Conservation (phyloP, 64 coral and sea anemone species). For the Montipora efflorescens region DNA sequence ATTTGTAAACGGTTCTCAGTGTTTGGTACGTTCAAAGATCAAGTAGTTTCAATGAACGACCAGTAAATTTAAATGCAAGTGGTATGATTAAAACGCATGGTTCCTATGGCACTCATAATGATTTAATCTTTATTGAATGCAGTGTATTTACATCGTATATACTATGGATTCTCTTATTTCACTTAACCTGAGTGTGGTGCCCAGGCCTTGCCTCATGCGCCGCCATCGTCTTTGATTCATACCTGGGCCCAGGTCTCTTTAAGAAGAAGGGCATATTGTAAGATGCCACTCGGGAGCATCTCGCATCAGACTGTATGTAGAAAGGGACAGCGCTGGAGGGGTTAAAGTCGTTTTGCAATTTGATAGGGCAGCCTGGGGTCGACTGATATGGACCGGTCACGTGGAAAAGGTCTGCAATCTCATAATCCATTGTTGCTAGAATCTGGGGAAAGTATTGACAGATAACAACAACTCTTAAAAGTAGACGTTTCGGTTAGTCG, state of each 20-base stretch:
- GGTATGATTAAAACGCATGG: too few species aligned
- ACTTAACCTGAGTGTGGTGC: conserved; percentile 73
- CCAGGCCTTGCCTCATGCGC: conserved; percentile 81
- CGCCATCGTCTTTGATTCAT: conserved; percentile 38
- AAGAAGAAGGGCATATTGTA: conserved; percentile 78
- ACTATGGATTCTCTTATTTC: too few species aligned
- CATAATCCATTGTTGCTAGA: conserved; percentile 10
- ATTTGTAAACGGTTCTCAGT: too few species aligned
- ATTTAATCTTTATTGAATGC: too few species aligned
- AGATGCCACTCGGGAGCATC: neutral
- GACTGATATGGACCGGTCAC: conserved; percentile 55
- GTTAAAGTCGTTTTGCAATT: conserved; percentile 54
- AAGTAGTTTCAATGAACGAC: too few species aligned
- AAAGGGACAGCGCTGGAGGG: conserved; percentile 51
- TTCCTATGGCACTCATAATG: too few species aligned
- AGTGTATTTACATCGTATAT: too few species aligned
- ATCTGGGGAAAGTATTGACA: conserved; percentile 4
- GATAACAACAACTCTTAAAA: too few species aligned
- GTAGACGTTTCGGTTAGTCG: too few species aligned
- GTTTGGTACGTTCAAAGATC: too few species aligned
- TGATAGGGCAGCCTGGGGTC: conserved; percentile 61
- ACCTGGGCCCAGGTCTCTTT: conserved; percentile 67
- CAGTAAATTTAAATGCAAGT: too few species aligned
- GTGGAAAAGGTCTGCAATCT: conserved; percentile 35
- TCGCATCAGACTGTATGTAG: neutral